phyloP scores from a whole-genome alignment of 64 coral and sea anemone species.

The Pachyseris speciosa region DNA sequence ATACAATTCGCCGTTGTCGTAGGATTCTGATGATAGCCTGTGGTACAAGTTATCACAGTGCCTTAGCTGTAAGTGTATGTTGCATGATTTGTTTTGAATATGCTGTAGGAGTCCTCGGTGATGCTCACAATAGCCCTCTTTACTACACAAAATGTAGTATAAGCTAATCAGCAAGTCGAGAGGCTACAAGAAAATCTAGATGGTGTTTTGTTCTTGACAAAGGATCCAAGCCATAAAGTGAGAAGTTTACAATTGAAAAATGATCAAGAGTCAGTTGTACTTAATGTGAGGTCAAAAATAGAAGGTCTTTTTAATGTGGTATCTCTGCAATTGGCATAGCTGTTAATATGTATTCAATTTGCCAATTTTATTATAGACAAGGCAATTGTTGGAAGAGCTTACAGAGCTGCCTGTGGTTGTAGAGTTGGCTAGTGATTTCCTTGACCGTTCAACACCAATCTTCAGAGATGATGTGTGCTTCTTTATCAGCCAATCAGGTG shows the following conservation, averaged over 20 bases:
- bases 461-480: constrained; percentile 99
- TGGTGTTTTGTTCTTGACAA: too few species aligned
- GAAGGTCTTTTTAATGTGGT: too few species aligned
- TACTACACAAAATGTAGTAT: too few species aligned
- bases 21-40: constrained; percentile 94
- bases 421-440: constrained; percentile 97
- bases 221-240: too few species aligned
- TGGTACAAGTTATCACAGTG: constrained; percentile 98
- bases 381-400: constrained; percentile 91
- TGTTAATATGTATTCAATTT: background rate
- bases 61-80: constrained; percentile 97
- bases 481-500: constrained; percentile 99
- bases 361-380: constrained; percentile 44
- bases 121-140: too few species aligned
- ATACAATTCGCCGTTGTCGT: constrained; percentile 90
- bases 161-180: too few species aligned
- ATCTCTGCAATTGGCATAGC: too few species aligned
- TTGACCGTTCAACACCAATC: constrained; percentile 90
- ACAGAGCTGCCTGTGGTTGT: constrained; percentile 95
- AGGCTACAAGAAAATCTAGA: too few species aligned
- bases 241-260: too few species aligned
- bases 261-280: background rate
- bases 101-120: too few species aligned
- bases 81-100: too few species aligned
- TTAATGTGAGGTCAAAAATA: too few species aligned